These are phyloP conservation scores for Rhingia rostrata DNA, from an alignment of 2,888 invertebrate genomes.

Conservation along the genomic window DNA sequence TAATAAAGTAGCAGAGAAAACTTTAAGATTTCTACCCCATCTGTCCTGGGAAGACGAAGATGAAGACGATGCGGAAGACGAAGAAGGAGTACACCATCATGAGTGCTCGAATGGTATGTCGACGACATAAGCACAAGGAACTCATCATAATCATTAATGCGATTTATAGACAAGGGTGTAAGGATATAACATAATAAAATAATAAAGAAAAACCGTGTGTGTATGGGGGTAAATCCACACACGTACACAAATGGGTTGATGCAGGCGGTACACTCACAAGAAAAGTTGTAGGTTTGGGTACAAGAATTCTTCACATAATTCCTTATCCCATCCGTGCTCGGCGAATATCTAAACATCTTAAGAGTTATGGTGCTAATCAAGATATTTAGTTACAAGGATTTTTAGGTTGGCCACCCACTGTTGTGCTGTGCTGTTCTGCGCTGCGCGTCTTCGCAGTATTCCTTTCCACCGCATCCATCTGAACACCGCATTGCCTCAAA, in stretches of 20 bases:
- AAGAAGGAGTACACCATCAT: constrained; percentile 14
- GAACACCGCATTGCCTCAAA: neutral
- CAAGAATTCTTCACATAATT: constrained; percentile 45
- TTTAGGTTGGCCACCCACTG: constrained; percentile 45
- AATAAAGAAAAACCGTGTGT: constrained; percentile 48
- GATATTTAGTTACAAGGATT: constrained; percentile 53
- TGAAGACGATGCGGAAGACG: neutral
- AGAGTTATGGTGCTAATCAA: constrained; percentile 58
- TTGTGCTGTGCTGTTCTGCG: neutral
- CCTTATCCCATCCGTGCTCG: constrained; percentile 37
- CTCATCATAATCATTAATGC: constrained; percentile 67
- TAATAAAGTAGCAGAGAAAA: constrained; percentile 59
- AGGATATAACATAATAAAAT: constrained; percentile 62
- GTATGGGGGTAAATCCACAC: neutral
- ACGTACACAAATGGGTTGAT: constrained; percentile 14
- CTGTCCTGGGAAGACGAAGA: constrained; percentile 22
- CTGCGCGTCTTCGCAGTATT: neutral
- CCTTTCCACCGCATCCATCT: neutral
- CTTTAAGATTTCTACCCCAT: constrained; percentile 62
- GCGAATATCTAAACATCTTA: constrained; percentile 58
- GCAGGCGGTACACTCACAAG: constrained; percentile 25
- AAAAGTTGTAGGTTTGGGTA: constrained; percentile 1
- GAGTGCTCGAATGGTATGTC: constrained; percentile 22
- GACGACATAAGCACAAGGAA: constrained; percentile 59
- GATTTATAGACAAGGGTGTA: constrained; percentile 65